Evolutionary conservation across 2,113 vertebrate species (phyloP).

Genomic region (Phaethornis superciliosus): DNA sequence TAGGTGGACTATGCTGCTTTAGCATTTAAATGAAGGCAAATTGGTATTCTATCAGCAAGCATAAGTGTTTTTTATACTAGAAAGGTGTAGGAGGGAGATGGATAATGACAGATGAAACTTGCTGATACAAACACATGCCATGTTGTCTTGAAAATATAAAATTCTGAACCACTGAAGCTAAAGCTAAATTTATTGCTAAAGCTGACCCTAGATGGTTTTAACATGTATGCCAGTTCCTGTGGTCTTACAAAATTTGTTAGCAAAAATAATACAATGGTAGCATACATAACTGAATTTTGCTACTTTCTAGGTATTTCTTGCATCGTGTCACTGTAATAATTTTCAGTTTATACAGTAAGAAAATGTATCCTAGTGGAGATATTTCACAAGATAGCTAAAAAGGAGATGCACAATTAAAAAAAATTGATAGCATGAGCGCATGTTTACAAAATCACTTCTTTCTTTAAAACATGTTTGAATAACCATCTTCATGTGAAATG

Average conservation of each 20-base stretch:
- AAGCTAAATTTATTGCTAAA: neutral
- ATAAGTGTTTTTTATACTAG: slow-evolving; percentile 46
- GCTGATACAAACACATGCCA: slow-evolving; percentile 52
- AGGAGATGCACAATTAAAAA: neutral
- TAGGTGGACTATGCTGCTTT: slow-evolving; percentile 37
- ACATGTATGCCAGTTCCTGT: neutral
- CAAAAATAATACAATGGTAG: neutral
- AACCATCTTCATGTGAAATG: neutral
- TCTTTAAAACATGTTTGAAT: neutral
- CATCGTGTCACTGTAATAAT: neutral
- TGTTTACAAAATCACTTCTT: neutral
- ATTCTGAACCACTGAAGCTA: neutral
- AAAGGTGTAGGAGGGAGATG: slow-evolving; percentile 51
- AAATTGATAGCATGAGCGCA: neutral
- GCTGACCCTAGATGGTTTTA: neutral
- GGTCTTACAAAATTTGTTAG: neutral
- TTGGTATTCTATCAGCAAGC: slow-evolving; percentile 67
- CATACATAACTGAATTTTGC: neutral
- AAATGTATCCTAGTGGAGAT: neutral
- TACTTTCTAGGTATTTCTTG: neutral
- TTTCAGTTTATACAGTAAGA: neutral
- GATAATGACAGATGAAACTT: slow-evolving; percentile 59
- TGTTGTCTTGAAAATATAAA: slow-evolving; percentile 49
- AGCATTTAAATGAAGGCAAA: slow-evolving; percentile 66
- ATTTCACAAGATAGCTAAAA: neutral